Base-by-base conservation (phyloP, 1,140 invertebrate genomes). In the Steinernema feltiae region DNA sequence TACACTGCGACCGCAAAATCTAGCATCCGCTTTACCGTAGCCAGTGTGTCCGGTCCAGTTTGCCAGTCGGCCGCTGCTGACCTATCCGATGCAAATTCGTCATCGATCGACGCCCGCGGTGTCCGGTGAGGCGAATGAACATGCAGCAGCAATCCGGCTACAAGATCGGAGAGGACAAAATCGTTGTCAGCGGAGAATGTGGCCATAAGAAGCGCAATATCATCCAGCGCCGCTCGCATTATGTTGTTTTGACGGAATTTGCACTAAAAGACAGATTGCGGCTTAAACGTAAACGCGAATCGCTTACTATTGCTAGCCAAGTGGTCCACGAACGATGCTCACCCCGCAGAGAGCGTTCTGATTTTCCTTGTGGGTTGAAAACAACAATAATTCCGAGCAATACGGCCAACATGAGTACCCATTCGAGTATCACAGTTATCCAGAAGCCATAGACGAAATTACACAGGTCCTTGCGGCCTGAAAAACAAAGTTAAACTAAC, bases 111-210 rank as follows among this genome's bases (percentile, higher is more conserved):
- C 17, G 35, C 41, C 35, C 78, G 74, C 12, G 72, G 70, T 17
- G 32, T 72, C 46, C 77, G 76, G 24, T 83, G 74, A 0, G 86
- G 85, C 0, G 83, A 81, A 69, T 86, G 83, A 48, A 85, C 82
- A 30, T 95, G 87, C 1, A 96, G 88, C 24, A 95, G 90, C 74
- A 93, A 91, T 1, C 93, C 94, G 18, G 93, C 93, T 63, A 93
- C 90, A 21, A 95, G 90, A 84, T 96, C 94, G 0, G 93, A 93
- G 0, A 93, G 92, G 0, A 95, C 93, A 27, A 94, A 87, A 87
- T 95, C 92, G 30, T 74, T 79, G 17, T 46, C 81, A 1, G 75
- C 77, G 48, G 86, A 85, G 70, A 86, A 85, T 15, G 79, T 73
- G 17, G 84, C 80, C 18, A 85, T 70, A 30, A 85, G 48, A 29